Evolutionary conservation across 2,797 vertebrate genomes (phyloP), one percentile per base, ranked within the genome.

Genomic region (Anabas testudineus): DNA sequence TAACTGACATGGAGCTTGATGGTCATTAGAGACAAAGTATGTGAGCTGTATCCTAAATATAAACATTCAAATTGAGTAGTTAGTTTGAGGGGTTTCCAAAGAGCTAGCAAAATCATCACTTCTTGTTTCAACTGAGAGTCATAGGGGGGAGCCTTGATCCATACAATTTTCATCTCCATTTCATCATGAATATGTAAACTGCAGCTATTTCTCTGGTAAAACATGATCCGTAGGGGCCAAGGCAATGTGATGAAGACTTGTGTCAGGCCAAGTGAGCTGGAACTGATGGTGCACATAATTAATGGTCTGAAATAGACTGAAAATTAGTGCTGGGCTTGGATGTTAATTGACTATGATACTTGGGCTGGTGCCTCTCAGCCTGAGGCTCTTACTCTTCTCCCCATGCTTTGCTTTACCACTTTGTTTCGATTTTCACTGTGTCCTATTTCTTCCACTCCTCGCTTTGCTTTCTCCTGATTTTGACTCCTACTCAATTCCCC

Each of bases 331-430:
- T 87, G 83, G 85, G 89, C 87, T 86, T 74, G 84, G 88, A 92
- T 88, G 90, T 90, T 94, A 93, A 95, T 94, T 93, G 93, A 92
- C 91, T 89, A 89, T 86, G 90, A 94, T 94, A 90, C 90, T 92
- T 92, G 78, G 84, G 84, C 88, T 89, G 91, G 92, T 93, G 90
- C 84, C 85, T 85, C 84, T 67, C 81, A 79, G 90, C 92, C 92
- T 49, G 52, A 76, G 92, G 92, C 88, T 82, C 81, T 71, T 48
- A 82, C 78, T 83, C 76, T 77, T 86, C 69, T 72, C 74, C 61
- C 80, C 66, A 37, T 62, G 74, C 84, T 87, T 86, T 81, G 71
- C 82, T 82, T 66, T 74, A 83, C 87, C 81, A 83, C 84, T 86
- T 84, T 70, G 71, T 80, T 85, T 88, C 68, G 59, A 72, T 87